Evolutionary conservation across 1,140 invertebrate species (phyloP), one percentile per base, ranked within the genome.

Genomic region (Zophobas atratus): DNA sequence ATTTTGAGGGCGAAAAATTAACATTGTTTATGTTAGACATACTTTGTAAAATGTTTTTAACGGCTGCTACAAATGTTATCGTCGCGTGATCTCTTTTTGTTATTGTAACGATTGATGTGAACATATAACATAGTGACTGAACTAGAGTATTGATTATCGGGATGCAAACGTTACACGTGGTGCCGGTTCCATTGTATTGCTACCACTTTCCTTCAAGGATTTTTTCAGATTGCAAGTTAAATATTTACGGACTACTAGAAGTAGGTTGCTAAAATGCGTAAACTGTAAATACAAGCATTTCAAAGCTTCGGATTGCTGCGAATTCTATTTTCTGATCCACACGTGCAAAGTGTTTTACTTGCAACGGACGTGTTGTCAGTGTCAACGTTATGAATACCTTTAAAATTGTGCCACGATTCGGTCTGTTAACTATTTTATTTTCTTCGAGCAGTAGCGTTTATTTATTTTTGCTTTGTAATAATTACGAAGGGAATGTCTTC

Each of bases 221-320:
- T 63, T 41, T 39, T 41, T 67, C 38, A 43, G 20, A 5, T 43
- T 43, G 60, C 38, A 67, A 67, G 60, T 67, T 67, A 67, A 67
- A 67, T 67, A 67, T 67, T 67, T 67, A 36, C 39, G 39, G 8
- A 60, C 56, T 46, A 2, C 60, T 4, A 32, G 38, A 67, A 67
- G 60, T 67, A 67, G 60, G 60, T 67, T 67, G 60, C 38, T 67
- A 67, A 67, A 67, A 67, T 43, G 60, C 60, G 41, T 67, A 67
- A 67, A 60, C 55, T 57, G 55, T 60, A 60, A 60, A 60, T 57
- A 57, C 55, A 60, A 46, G 33, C 35, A 38, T 38, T 60, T 60
- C 43, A 46, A 46, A 46, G 43, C 43, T 46, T 46, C 56, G 38
- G 56, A 60, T 60, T 60, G 60, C 60, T 67, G 6, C 60, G 60